phyloP scores from a whole-genome alignment of 2,888 invertebrate genomes.

The Platycheirus albimanus region DNA sequence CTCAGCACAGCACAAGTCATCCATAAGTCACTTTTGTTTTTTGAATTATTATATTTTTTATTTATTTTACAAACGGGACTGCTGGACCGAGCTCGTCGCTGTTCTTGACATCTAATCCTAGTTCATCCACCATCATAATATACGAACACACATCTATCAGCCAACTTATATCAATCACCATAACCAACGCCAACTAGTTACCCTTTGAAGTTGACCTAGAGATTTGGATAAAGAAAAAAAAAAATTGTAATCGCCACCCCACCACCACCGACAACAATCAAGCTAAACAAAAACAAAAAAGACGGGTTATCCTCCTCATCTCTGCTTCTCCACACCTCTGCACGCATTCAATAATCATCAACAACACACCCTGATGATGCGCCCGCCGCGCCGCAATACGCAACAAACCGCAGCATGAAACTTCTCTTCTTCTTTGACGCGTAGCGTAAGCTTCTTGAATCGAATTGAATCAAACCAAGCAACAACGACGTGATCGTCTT shows the following conservation, averaged over 20 bases:
- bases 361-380: conserved; percentile 55
- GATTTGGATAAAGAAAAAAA: conserved; percentile 37
- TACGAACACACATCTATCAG: conserved; percentile 61
- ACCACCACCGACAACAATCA: conserved; percentile 44
- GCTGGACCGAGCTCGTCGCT: conserved; percentile 16
- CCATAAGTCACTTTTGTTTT: conserved; percentile 41
- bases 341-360: conserved; percentile 43
- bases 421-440: conserved; percentile 25
- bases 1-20: conserved; percentile 37
- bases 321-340: conserved; percentile 62
- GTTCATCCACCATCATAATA: conserved; percentile 69
- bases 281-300: conserved; percentile 16
- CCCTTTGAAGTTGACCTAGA: conserved; percentile 40
- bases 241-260: conserved; percentile 37
- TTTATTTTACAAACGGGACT: conserved; percentile 42
- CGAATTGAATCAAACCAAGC: conserved; percentile 29
- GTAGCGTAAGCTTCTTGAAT: conserved; percentile 57
- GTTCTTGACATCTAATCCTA: conserved; percentile 50
- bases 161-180: conserved; percentile 58
- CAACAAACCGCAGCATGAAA: conserved; percentile 43
- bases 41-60: conserved; percentile 42
- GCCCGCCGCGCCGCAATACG: conserved; percentile 44
- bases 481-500: conserved; percentile 29
- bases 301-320: conserved; percentile 51
- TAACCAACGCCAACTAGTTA: conserved; percentile 49